Evolutionary conservation across 1,140 invertebrate species (phyloP).

Genomic region (Drosophila varians): DNA sequence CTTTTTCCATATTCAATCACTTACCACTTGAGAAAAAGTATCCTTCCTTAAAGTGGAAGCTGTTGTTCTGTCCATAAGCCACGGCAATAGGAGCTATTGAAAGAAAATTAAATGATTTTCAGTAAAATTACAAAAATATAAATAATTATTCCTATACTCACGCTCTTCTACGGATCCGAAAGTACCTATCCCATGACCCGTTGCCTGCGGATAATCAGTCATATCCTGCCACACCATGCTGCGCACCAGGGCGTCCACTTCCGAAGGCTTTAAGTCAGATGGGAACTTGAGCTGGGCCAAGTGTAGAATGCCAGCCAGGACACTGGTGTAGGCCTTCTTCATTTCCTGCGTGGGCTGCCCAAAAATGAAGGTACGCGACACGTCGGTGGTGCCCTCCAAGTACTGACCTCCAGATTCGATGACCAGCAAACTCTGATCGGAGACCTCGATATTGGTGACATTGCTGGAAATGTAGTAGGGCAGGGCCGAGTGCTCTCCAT

Average conservation of each 20-base stretch:
- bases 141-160: too few relatives aligned
- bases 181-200: constrained; percentile 95
- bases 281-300: constrained; percentile 89
- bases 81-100: constrained; percentile 89
- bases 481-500: constrained; percentile 93
- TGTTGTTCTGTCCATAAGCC: constrained; percentile 85
- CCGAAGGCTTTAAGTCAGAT: constrained; percentile 86
- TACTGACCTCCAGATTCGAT: constrained; percentile 91
- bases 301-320: constrained; percentile 94
- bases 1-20: too few relatives aligned
- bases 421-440: constrained; percentile 87
- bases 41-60: constrained; percentile 88
- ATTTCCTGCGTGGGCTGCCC: constrained; percentile 91
- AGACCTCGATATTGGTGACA: constrained; percentile 89
- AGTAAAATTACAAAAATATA: rapidly evolving
- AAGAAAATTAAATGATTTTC: neutral
- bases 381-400: constrained; percentile 95
- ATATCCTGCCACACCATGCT: constrained; percentile 91
- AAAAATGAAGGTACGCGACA: constrained; percentile 96
- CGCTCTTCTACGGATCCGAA: constrained; percentile 86
- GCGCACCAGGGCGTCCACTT: constrained; percentile 90
- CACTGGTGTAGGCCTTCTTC: constrained; percentile 93
- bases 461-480: constrained; percentile 94
- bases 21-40: constrained; percentile 94
- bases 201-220: constrained; percentile 93